A percentile compares a stretch with the other conserved stretches of the same genome.
Conservation (phyloP, 2,797 vertebrate genomes). For the Pipistrellus pygmaeus region DNA sequence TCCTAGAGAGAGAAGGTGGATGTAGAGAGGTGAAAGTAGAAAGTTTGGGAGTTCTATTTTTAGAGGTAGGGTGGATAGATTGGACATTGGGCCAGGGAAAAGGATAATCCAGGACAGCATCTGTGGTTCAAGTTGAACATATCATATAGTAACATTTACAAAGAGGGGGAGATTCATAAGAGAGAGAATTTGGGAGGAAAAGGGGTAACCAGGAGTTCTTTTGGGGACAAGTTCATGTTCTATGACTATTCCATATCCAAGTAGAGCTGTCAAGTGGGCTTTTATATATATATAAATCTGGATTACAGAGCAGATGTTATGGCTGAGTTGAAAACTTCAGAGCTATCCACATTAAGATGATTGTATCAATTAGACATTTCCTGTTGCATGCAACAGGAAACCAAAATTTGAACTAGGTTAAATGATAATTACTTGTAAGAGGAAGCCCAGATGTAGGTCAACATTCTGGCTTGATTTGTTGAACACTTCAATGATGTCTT, state of each 20-base stretch:
- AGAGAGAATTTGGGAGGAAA: neutral
- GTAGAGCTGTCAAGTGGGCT: neutral
- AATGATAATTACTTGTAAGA: neutral
- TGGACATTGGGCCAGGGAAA: neutral
- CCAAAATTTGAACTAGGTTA: conserved; percentile 15
- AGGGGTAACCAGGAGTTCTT: neutral
- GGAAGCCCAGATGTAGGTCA: neutral
- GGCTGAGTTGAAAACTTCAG: conserved; percentile 1
- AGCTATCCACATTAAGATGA: neutral
- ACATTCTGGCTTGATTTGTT: neutral
- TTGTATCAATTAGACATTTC: neutral
- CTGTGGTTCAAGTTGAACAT: neutral
- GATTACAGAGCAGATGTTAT: neutral
- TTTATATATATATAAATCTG: neutral
- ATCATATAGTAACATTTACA: neutral
- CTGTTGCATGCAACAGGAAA: neutral
- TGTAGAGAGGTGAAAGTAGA: neutral
- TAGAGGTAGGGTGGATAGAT: neutral
- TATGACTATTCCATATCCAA: neutral
- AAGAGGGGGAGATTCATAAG: neutral
- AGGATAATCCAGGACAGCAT: neutral
- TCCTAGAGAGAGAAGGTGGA: neutral
- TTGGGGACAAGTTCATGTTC: neutral
- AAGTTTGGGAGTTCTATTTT: neutral
- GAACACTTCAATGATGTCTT: neutral